Evolutionary conservation across 64 coral and sea anemone genomes (phyloP).

Genomic region (Montipora efflorescens): DNA sequence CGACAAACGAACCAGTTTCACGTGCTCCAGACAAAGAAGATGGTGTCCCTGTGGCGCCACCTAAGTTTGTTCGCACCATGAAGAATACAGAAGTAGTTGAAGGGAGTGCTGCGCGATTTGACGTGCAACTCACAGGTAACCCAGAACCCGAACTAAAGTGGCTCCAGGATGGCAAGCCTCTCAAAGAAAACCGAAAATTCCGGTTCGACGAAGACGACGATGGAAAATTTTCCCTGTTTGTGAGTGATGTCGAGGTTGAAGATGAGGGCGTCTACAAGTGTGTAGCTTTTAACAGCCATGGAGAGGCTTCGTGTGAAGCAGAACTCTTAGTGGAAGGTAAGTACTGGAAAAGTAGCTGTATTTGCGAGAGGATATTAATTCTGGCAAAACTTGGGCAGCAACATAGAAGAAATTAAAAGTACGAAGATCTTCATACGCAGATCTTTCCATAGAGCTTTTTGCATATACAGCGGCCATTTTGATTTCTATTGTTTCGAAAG

Average conservation of each 20-base stretch:
- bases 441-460: no score
- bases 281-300: constrained; percentile 41
- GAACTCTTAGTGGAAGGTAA: constrained; percentile 59
- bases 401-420: no score
- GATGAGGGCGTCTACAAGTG: constrained; percentile 76
- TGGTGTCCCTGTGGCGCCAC: constrained; percentile 40
- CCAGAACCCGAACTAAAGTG: constrained; percentile 58
- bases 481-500: no score
- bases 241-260: constrained; percentile 32
- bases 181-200: constrained; percentile 49
- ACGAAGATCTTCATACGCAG: no score
- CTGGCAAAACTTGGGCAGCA: no score
- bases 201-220: constrained; percentile 32
- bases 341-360: not conserved
- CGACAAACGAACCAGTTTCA: constrained; percentile 40
- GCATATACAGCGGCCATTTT: no score
- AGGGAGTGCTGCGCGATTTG: constrained; percentile 46
- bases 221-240: constrained; percentile 24
- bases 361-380: not conserved
- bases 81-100: constrained; percentile 38
- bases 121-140: constrained; percentile 31
- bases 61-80: constrained; percentile 56
- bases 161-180: constrained; percentile 42
- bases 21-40: constrained; percentile 27
- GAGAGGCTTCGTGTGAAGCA: constrained; percentile 42